Base-by-base conservation (phyloP, 2,888 invertebrate genomes). In the Amiota minor region DNA sequence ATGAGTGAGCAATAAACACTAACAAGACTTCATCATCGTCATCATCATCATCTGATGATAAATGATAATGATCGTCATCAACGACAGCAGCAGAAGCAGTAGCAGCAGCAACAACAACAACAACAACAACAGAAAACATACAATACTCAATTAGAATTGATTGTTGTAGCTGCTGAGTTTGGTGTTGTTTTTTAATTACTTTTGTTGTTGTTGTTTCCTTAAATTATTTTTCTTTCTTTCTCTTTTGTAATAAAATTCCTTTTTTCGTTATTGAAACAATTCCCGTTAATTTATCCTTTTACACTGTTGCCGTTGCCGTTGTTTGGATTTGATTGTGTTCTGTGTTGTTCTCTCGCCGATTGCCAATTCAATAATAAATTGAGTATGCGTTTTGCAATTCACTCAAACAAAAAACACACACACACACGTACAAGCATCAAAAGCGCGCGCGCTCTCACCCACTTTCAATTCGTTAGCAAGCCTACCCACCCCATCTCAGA, bases 291-390 rank as follows among this genome's bases (percentile, higher is more conserved):
- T 59, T 59, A n/a, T n/a, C 20, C 18, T 18, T 53, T 12, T 53
- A 4, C 59, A 59, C 18, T n/a, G 11, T 59, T 14, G 12, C 49
- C 9, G 49, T 12, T n/a, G n/a, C 53, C n/a, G 12, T n/a, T 50
- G 3, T n/a, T 9, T 50, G n/a, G 8, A 50, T 50, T 50, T 50
- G 14, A 50, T 50, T n/a, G 14, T 50, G 12, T 50, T n/a, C 9
- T 50, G 12, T n/a, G 59, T 18, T 59, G 59, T 59, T 59, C 16
- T 14, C 59, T 59, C 18, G 59, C 18, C 59, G 59, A 59, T 59
- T 59, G 59, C 18, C 18, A 59, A 59, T 59, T 18, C 59, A 59
- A 14, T 59, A 59, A 16, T 59, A 59, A 59, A 59, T 59, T 18
- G 59, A 59, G 59, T 59, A n/a, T 50, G 53, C n/a, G 53, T n/a